phyloP scores from a whole-genome alignment of 2,797 vertebrate genomes.

The Hippocampus kuda region DNA sequence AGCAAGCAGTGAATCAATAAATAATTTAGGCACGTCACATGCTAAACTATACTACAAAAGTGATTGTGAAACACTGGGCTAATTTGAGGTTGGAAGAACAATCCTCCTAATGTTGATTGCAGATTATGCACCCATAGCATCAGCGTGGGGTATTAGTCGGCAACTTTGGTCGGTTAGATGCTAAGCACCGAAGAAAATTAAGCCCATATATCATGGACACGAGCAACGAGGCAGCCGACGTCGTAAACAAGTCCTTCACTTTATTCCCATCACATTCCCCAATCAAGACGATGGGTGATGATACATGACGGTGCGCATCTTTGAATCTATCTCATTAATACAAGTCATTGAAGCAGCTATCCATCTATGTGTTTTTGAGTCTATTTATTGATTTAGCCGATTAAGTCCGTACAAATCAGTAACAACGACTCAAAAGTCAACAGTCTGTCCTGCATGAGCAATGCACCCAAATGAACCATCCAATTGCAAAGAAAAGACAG shows the following conservation, averaged over 20 bases:
- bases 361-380: not conserved
- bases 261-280: slow-evolving; percentile 32
- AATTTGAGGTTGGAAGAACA: slow-evolving; percentile 1
- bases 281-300: slow-evolving; percentile 12
- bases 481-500: not conserved
- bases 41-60: not conserved
- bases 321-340: slow-evolving; percentile 18
- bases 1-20: not conserved
- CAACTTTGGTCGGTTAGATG: slow-evolving; percentile 9
- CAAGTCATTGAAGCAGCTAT: slow-evolving; percentile 5
- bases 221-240: slow-evolving; percentile 35
- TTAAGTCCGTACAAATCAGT: not conserved
- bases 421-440: not conserved
- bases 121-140: not conserved
- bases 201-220: slow-evolving; percentile 47
- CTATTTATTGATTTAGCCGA: not conserved
- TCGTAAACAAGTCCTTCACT: slow-evolving; percentile 26
- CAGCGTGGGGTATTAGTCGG: too few relatives aligned
- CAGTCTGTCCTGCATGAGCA: too few relatives aligned
- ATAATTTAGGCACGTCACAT: not conserved
- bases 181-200: slow-evolving; percentile 44
- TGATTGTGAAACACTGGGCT: not conserved
- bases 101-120: not conserved
- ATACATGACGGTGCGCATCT: slow-evolving; percentile 16
- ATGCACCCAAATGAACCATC: not conserved